Base-by-base conservation (phyloP, 2,888 invertebrate genomes). In the Cecidostiba fungosa region DNA sequence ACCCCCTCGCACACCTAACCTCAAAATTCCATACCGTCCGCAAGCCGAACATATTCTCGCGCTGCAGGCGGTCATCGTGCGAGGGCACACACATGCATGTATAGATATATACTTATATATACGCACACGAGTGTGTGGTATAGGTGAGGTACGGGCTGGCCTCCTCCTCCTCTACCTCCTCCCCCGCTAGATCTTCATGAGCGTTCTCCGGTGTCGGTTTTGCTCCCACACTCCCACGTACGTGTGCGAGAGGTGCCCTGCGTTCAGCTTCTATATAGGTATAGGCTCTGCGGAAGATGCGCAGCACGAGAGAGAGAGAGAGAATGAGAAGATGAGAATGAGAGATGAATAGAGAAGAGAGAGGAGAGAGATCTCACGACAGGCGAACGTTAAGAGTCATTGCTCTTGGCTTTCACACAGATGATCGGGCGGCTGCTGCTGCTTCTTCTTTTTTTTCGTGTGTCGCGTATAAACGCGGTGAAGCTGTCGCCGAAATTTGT, bases 341-440 rank as follows among this genome's bases (percentile, higher is more conserved):
- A 84, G 47, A 74, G 66, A 85, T 50, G 69, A 43, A 76, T 39
- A 70, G 81, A 47, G 81, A 70, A 76, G 50, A 66, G 2, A 81
- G 50, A 54, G 77, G 72, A 73, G 36, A 77, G 70, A 82, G 79
- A 86, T 85, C 85, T 87, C 82, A 87, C 85, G 86, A 86, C 86
- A 84, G 81, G 82, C 86, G 59, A 79, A 84, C 82, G 78, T 79
- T 70, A 85, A 85, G 82, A 87, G 86, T 87, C 86, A 87, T 87
- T 87, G 86, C 86, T 87, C 85, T 87, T 85, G 73, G 82, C 81
- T 82, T 84, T 82, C 79, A 87, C 79, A 81, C 79, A 82, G 82
- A 84, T 84, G 84, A 86, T 86, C 80, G 77, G 76, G 12, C 36
- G 23, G 66, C n/a, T 62, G 54, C 62, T 26, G 16, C 72, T 82